phyloP scores from a whole-genome alignment of 2,113 vertebrate genomes.

The Seriola dumerili region DNA sequence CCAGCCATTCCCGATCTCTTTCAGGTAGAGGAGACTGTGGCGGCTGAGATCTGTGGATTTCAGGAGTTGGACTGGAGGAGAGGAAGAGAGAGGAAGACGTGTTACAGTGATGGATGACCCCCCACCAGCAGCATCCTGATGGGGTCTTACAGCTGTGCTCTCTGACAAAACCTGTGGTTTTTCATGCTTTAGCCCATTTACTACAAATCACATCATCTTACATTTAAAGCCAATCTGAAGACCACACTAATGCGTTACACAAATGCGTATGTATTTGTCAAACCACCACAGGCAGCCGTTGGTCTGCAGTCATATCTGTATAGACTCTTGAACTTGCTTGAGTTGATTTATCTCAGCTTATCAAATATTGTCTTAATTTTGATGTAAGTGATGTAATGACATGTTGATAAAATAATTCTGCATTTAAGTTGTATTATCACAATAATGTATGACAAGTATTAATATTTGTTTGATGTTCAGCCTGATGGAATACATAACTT shows the following conservation, averaged over 20 bases:
- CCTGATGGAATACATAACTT: too few relatives aligned
- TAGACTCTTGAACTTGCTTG: not conserved
- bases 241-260: not conserved
- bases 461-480: too few relatives aligned
- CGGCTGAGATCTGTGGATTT: constrained; percentile 89
- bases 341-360: too few relatives aligned
- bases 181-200: not conserved
- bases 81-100: not conserved
- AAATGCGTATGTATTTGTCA: not conserved
- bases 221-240: not conserved
- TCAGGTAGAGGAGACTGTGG: constrained; percentile 94
- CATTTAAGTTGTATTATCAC: too few relatives aligned
- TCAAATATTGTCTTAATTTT: too few relatives aligned
- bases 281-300: not conserved
- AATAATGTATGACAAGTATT: too few relatives aligned
- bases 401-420: too few relatives aligned
- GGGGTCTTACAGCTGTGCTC: not conserved
- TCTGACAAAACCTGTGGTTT: not conserved
- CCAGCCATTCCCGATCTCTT: constrained; percentile 96
- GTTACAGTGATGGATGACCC: not conserved
- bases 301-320: not conserved
- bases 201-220: not conserved
- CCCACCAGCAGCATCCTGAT: not conserved
- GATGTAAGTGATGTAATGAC: too few relatives aligned
- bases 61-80: constrained; percentile 88